Percentiles rank a stretch among this genome's conserved stretches.
Evolutionary conservation across 1,140 invertebrate species (phyloP).

Genomic region (Trinorchestia longiramus): DNA sequence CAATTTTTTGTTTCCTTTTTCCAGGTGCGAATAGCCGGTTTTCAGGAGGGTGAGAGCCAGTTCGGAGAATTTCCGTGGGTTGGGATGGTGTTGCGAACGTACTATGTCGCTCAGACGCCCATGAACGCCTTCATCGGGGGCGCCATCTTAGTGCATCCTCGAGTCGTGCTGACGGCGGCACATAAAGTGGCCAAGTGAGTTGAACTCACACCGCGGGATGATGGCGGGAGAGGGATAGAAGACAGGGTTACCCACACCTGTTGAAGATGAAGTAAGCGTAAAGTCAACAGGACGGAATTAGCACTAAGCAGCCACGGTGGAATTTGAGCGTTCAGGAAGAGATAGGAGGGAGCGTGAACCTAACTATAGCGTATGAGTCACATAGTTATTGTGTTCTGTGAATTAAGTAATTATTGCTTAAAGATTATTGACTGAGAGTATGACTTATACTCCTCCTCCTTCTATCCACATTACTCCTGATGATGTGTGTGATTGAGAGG

Average conservation of each 20-base stretch:
- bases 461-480: too few relatives aligned
- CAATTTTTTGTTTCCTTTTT: not conserved
- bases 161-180: constrained; percentile 81
- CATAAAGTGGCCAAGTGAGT: constrained; percentile 70
- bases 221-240: not conserved
- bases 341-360: not conserved
- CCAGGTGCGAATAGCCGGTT: constrained; percentile 51
- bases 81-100: constrained; percentile 74
- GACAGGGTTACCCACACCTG: not conserved
- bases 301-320: not conserved
- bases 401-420: too few relatives aligned
- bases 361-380: too few relatives aligned
- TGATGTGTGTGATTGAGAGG: too few relatives aligned
- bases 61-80: constrained; percentile 66
- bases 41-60: constrained; percentile 62
- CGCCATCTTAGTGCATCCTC: constrained; percentile 79
- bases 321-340: not conserved
- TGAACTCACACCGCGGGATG: not conserved
- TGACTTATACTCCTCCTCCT: too few relatives aligned
- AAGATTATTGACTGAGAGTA: too few relatives aligned
- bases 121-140: constrained; percentile 73
- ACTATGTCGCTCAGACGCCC: not conserved
- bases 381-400: too few relatives aligned
- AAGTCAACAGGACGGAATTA: not conserved
- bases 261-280: not conserved